phyloP scores from a whole-genome alignment of 2,797 vertebrate genomes.

The Onychomys arenicola region DNA sequence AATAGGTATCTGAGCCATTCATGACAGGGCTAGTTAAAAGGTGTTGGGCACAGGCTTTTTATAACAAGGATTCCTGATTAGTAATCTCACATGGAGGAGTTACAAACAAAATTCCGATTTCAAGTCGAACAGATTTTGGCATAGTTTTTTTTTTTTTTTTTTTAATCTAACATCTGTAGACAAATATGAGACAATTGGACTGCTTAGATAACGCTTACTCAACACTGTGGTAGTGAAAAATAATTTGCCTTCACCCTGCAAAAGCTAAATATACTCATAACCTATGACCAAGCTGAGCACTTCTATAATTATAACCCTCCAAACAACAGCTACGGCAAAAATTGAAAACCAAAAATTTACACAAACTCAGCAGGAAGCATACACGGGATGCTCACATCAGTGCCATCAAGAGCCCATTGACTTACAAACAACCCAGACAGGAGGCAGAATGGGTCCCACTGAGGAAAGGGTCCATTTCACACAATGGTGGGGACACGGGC shows the following conservation, averaged over 20 bases:
- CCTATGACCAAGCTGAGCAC: too few species aligned
- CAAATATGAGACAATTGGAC: not conserved
- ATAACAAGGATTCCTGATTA: accelerated
- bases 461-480: not conserved
- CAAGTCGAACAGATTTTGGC: not conserved
- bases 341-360: not conserved
- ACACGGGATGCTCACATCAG: accelerated
- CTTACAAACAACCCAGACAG: not conserved
- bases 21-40: accelerated
- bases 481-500: not conserved
- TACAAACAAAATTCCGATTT: not conserved
- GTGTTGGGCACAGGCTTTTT: not conserved
- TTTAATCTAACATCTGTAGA: not conserved
- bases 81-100: not conserved
- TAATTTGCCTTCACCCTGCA: not conserved
- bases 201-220: not conserved
- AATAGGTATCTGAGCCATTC: accelerated
- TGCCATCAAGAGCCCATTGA: accelerated
- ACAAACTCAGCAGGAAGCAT: not conserved
- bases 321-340: not conserved
- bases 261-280: not conserved
- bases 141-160: not conserved
- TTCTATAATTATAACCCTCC: too few species aligned
- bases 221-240: not conserved
- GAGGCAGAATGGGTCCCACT: accelerated